These are phyloP conservation scores for Hippasteria phrygiana DNA, from an alignment of 53 echinoderm and acorn worm species.

Conservation along the genomic window DNA sequence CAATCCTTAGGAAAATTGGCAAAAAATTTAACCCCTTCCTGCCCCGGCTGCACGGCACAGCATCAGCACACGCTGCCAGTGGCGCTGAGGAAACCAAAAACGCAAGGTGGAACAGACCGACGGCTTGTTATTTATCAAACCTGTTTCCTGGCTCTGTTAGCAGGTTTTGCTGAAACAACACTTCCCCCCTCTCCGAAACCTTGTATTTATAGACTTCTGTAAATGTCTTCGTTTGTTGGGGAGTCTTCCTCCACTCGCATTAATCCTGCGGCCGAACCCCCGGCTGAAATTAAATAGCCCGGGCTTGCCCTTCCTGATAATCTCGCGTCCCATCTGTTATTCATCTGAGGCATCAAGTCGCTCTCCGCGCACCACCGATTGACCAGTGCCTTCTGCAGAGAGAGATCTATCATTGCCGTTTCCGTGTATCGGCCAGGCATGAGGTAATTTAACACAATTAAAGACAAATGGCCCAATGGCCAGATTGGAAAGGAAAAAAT, in stretches of 20 bases:
- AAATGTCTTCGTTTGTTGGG: conserved; percentile 23
- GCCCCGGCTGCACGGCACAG: not conserved
- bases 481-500: conserved; percentile 55
- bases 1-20: conserved; percentile 49
- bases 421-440: conserved; percentile 46
- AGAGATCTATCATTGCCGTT: conserved; percentile 49
- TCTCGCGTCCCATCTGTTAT: conserved; percentile 42
- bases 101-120: conserved; percentile 10
- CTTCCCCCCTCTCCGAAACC: conserved; percentile 41
- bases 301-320: conserved; percentile 58
- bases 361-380: conserved; percentile 1
- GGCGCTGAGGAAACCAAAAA: not conserved
- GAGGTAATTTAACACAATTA: conserved; percentile 66
- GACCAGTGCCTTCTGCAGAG: conserved; percentile 36
- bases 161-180: conserved; percentile 57
- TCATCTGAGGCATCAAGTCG: conserved; percentile 41
- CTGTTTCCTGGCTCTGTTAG: conserved; percentile 45
- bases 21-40: conserved; percentile 40
- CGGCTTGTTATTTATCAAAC: conserved; percentile 56
- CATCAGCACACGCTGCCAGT: conserved; percentile 1
- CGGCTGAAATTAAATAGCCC: conserved; percentile 59
- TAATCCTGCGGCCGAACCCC: conserved; percentile 34
- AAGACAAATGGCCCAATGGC: conserved; percentile 62
- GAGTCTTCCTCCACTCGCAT: conserved; percentile 39
- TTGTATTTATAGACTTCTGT: conserved; percentile 62